Evolutionary conservation across 2,888 invertebrate species (phyloP).

Genomic region (Microctonus hyperodae): DNA sequence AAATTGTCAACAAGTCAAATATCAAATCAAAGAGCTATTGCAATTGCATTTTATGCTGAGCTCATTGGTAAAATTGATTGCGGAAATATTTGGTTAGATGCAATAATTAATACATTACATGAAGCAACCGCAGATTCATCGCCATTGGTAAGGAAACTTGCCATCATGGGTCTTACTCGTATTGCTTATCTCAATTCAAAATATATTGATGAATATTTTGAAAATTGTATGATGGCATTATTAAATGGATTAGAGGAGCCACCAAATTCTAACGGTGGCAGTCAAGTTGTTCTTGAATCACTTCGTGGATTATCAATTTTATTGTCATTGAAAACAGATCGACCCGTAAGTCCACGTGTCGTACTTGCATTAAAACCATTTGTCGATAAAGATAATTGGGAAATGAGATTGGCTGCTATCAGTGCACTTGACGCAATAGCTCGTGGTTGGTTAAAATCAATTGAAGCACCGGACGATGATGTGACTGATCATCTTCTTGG

Average conservation of each 20-base stretch:
- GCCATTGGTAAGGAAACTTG: conserved; percentile 53
- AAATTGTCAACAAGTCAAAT: conserved; percentile 50
- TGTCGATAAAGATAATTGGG: conserved; percentile 56
- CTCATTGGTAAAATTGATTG: conserved; percentile 50
- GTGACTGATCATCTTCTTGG: conserved; percentile 54
- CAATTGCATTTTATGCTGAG: conserved; percentile 52
- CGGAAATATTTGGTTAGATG: conserved; percentile 53
- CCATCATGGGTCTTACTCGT: conserved; percentile 53
- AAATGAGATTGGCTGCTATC: conserved; percentile 54
- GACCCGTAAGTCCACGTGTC: conserved; percentile 52
- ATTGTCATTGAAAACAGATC: conserved; percentile 47
- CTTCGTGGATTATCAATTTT: conserved; percentile 52
- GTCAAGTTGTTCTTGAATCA: conserved; percentile 55
- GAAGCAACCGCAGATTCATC: conserved; percentile 56
- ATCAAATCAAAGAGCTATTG: conserved; percentile 53
- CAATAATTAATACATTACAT: conserved; percentile 52
- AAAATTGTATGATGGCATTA: conserved; percentile 51
- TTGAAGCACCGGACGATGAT: conserved; percentile 44
- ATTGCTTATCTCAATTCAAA: conserved; percentile 49
- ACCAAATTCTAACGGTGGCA: conserved; percentile 48
- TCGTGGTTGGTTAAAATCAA: conserved; percentile 48
- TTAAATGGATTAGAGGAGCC: conserved; percentile 57
- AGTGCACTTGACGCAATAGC: conserved; percentile 50
- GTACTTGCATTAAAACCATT: conserved; percentile 57
- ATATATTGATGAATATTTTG: conserved; percentile 54